phyloP scores from a whole-genome alignment of 2,113 vertebrate genomes.

The Chlorodrepanis virens region DNA sequence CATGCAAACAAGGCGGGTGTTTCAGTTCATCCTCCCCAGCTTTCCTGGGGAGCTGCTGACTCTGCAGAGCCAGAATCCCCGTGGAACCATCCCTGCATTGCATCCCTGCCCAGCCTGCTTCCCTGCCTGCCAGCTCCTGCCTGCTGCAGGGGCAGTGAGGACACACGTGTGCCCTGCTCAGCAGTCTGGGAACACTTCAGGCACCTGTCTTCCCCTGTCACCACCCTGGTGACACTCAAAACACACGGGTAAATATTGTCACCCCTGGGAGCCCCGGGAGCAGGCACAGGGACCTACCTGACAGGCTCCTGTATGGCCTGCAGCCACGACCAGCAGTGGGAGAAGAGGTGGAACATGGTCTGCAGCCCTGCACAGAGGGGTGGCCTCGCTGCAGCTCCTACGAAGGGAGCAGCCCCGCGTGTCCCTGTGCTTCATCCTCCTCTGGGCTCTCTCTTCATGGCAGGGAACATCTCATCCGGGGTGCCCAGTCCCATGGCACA shows the following conservation, averaged over 20 bases:
- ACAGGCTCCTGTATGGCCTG: constrained; percentile 83
- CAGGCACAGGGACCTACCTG: constrained; percentile 59
- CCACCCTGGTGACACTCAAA: fast-evolving
- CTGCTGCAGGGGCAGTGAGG: fast-evolving
- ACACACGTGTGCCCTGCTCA: fast-evolving
- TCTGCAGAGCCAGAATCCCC: neutral
- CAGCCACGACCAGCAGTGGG: constrained; percentile 86
- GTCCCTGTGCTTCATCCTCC: neutral
- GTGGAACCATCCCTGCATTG: fast-evolving
- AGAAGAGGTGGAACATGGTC: constrained; percentile 88
- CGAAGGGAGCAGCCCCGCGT: fast-evolving
- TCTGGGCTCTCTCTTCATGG: neutral
- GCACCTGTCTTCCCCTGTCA: fast-evolving
- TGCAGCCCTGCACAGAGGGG: constrained; percentile 14
- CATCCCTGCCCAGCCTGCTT: neutral
- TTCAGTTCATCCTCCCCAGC: neutral
- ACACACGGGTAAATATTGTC: fast-evolving
- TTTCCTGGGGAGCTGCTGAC: neutral
- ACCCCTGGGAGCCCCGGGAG: fast-evolving
- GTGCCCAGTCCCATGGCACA: fast-evolving
- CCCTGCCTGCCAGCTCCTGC: neutral
- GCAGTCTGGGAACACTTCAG: fast-evolving
- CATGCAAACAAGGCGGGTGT: fast-evolving
- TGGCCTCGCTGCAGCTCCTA: constrained; percentile 51
- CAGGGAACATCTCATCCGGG: neutral